Conservation (phyloP, 2,113 vertebrate genomes). For the Anhinga rufa region DNA sequence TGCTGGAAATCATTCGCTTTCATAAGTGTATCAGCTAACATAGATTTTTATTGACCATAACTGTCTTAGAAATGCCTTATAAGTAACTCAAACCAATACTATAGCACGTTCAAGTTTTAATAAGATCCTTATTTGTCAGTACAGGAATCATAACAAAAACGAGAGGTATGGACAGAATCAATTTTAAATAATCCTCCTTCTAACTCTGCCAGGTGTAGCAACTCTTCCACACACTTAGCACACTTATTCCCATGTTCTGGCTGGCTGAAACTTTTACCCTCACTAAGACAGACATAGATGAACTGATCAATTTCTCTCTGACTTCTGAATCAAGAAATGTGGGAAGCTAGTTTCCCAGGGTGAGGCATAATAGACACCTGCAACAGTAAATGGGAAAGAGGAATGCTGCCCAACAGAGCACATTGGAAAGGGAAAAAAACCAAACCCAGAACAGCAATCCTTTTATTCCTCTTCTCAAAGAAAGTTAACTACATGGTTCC, state of each 20-base stretch:
- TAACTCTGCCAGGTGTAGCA: neutral
- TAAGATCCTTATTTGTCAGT: neutral
- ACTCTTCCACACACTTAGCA: neutral
- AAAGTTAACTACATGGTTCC: neutral
- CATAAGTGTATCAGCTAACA: neutral
- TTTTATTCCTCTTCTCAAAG: neutral
- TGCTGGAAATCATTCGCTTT: neutral
- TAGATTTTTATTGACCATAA: neutral
- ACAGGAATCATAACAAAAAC: neutral
- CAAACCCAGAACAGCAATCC: neutral
- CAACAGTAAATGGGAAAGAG: neutral
- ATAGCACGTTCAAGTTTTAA: neutral
- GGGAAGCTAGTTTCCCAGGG: neutral
- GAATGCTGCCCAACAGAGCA: neutral
- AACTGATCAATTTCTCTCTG: neutral
- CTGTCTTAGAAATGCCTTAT: neutral
- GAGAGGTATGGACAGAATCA: neutral
- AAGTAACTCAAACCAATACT: neutral
- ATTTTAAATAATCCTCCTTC: neutral
- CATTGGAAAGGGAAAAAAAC: neutral
- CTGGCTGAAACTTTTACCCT: neutral
- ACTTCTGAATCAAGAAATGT: neutral
- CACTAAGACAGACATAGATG: neutral
- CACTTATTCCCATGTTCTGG: neutral
- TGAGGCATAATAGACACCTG: neutral